These are phyloP conservation scores for Falcaria lacertinaria DNA, from an alignment of 2,888 invertebrate species.

Conservation along the genomic window DNA sequence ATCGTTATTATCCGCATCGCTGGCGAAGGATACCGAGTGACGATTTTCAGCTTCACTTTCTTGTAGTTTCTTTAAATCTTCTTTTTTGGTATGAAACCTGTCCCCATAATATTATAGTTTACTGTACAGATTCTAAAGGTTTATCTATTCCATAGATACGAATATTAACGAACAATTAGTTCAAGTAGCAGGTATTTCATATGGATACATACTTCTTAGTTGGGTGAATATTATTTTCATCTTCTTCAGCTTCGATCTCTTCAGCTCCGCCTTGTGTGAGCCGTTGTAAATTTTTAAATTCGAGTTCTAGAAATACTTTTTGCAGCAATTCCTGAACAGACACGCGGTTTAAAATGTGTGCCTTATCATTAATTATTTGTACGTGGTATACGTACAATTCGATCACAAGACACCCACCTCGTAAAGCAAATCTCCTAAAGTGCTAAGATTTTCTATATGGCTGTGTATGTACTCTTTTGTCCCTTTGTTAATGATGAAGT, in stretches of 20 bases:
- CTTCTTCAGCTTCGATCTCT: slow-evolving; percentile 24
- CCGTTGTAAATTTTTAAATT: slow-evolving; percentile 28
- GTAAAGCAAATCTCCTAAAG: slow-evolving; percentile 42
- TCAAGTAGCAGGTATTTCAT: no score
- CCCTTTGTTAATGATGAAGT: slow-evolving; percentile 50
- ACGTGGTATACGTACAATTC: not conserved
- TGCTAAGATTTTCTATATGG: slow-evolving; percentile 55
- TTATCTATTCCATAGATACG: no score
- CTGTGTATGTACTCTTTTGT: slow-evolving; percentile 48
- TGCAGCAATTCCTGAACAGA: slow-evolving; percentile 37
- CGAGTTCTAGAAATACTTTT: slow-evolving; percentile 40
- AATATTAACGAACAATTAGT: no score
- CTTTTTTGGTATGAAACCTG: no score
- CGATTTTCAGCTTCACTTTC: slow-evolving; percentile 41
- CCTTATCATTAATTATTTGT: not conserved
- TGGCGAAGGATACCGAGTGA: slow-evolving; percentile 11
- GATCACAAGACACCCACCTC: slow-evolving; percentile 42
- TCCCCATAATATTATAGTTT: no score
- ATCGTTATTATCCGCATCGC: slow-evolving; percentile 42
- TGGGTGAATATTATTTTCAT: slow-evolving; percentile 29
- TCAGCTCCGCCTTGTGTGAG: slow-evolving; percentile 16
- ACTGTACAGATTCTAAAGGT: no score
- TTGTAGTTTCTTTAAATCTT: no score
- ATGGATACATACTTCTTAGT: slow-evolving; percentile 50
- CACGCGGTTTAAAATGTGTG: not conserved